phyloP scores from a whole-genome alignment of 2,113 vertebrate genomes.

The Lagopus muta region DNA sequence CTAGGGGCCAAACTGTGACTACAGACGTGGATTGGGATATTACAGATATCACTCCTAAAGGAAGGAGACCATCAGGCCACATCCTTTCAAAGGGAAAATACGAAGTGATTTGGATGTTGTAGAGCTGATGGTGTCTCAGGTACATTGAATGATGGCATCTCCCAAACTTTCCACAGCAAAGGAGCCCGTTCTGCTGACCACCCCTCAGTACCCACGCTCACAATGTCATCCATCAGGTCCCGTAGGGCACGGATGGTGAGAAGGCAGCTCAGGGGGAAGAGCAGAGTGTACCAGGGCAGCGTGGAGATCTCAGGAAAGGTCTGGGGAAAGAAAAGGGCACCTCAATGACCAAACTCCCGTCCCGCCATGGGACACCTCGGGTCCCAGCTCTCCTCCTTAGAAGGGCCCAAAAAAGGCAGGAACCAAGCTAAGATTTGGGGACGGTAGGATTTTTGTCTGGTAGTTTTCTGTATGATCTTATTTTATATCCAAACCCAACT shows the following conservation, averaged over 20 bases:
- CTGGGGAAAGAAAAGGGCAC: slow-evolving; percentile 67
- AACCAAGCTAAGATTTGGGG: neutral
- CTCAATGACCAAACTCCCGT: neutral
- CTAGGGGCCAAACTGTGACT: neutral
- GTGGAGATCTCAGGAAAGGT: slow-evolving; percentile 87
- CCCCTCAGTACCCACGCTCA: slow-evolving; percentile 69
- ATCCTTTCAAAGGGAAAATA: neutral
- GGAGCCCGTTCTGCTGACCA: neutral
- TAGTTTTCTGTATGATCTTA: neutral
- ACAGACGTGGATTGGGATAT: fast-evolving
- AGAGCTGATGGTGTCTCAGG: neutral
- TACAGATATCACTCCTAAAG: neutral
- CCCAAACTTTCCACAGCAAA: neutral
- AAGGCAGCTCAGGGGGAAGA: slow-evolving; percentile 82
- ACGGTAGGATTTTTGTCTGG: neutral
- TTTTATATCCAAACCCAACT: neutral
- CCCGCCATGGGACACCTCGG: neutral
- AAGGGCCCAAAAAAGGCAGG: fast-evolving
- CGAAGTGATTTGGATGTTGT: fast-evolving
- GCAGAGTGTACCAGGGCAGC: slow-evolving; percentile 89
- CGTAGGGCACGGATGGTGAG: slow-evolving; percentile 84
- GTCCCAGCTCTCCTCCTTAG: neutral
- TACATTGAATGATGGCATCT: fast-evolving
- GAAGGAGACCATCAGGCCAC: neutral
- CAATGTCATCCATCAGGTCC: slow-evolving; percentile 88